These are phyloP conservation scores for Rhopilema esculentum DNA, from an alignment of 30 jellyfish, hydroid and myxozoan genomes.

Conservation along the genomic window DNA sequence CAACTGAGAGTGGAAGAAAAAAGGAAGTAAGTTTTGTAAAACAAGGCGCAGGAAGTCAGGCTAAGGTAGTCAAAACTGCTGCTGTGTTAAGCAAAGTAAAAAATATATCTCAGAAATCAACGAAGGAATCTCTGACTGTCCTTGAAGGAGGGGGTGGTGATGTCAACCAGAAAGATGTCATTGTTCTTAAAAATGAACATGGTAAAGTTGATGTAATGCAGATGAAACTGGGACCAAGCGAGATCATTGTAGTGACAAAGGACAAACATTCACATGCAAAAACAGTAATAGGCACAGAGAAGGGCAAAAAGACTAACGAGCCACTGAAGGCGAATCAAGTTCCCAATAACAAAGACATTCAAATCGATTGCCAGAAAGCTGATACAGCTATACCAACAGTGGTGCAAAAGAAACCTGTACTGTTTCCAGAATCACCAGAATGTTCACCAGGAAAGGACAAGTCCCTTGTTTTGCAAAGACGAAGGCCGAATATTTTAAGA, in stretches of 20 bases:
- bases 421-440: neutral
- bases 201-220: neutral
- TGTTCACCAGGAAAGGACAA: neutral
- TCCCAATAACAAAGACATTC: neutral
- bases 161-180: neutral
- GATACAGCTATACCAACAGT: neutral
- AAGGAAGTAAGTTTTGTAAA: neutral
- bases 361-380: neutral
- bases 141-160: neutral
- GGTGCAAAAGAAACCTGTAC: neutral
- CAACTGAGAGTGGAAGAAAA: neutral
- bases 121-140: neutral
- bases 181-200: neutral
- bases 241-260: neutral
- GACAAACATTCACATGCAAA: neutral
- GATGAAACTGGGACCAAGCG: neutral
- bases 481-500: slow-evolving; percentile 64
- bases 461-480: slow-evolving; percentile 39
- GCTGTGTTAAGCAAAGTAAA: neutral
- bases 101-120: neutral
- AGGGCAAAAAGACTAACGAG: neutral
- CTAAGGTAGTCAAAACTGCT: neutral
- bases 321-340: neutral
- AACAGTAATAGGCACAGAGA: neutral
- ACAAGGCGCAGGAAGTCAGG: neutral